Base-by-base conservation (phyloP, 2,888 invertebrate species). In the Linnaemya vulpina region DNA sequence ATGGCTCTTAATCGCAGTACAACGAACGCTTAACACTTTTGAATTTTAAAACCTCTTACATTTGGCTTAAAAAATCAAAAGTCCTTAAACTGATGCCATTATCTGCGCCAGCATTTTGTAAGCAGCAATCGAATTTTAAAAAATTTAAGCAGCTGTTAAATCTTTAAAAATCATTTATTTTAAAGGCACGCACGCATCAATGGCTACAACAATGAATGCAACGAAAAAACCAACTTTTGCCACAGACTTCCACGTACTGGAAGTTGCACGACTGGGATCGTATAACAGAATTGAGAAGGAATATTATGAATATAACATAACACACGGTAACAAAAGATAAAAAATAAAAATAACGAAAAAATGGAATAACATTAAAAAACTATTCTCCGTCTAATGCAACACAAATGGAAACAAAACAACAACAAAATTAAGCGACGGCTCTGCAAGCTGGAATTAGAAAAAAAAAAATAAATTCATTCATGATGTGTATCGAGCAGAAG, bases 171-270 rank as follows among this genome's bases (percentile, higher is more conserved):
- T 71, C 65, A 71, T 74, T 77, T 63, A 74, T 58, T 63, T 78
- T 49, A 46, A 55, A 82, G 85, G 82, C 85, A 85, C 85, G 85
- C 79, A 85, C 82, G 77, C 51, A 63, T 84, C 78, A 82, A 71
- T 75, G 49, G 68, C 35, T 73, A 49, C 4, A 58, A 71, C 53
- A 75, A 74, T 49, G 38, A 62, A 80, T n/a, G 11, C 22, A 51
- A 43, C 13, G 11, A 43, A 43, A 53, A 76, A 83, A 83, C 13
- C 5, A 74, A 67, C 60, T 76, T 74, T 70, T 74, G n/a, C 43
- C 67, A 68, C 58, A 17, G 38, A 58, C 35, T 17, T 17, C 67
- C 60, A 17, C 11, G 11, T 30, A 40, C n/a, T n/a, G n/a, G 30
- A 53, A 62, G 63, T 62, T 74, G 40, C 63, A 71, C 71, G 65